Evolutionary conservation across 2,888 invertebrate genomes (phyloP).

Genomic region (Ennomos fuscantarius): DNA sequence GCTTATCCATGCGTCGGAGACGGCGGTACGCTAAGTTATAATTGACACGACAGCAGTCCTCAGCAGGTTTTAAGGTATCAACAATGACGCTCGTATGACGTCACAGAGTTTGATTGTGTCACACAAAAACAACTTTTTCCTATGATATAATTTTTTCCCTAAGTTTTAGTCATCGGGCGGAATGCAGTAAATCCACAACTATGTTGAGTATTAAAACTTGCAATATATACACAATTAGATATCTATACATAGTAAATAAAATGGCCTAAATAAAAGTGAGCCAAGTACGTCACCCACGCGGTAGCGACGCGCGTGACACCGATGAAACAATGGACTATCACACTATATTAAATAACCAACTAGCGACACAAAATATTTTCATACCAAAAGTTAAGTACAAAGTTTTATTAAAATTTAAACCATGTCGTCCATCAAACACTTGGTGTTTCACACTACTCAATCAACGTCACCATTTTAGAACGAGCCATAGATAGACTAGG

Average conservation of each 20-base stretch:
- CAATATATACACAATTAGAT: constrained; percentile 84
- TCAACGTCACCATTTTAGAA: constrained; percentile 66
- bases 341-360: constrained; percentile 62
- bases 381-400: constrained; percentile 76
- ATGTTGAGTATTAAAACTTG: constrained; percentile 82
- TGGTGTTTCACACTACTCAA: constrained; percentile 63
- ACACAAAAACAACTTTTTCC: constrained; percentile 67
- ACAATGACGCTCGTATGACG: constrained; percentile 59
- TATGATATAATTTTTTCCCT: constrained; percentile 73
- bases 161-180: constrained; percentile 85
- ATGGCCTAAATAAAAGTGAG: constrained; percentile 72
- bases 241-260: constrained; percentile 75
- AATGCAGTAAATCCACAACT: constrained; percentile 86
- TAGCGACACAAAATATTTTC: constrained; percentile 74
- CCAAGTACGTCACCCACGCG: constrained; percentile 60
- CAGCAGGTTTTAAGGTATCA: constrained; percentile 42
- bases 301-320: constrained; percentile 57
- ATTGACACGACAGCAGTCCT: constrained; percentile 62
- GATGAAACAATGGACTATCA: constrained; percentile 60
- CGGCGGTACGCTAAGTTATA: constrained; percentile 53
- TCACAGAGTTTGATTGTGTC: constrained; percentile 59
- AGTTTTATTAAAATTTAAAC: constrained; percentile 51
- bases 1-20: constrained; percentile 62
- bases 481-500: constrained; percentile 73
- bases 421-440: constrained; percentile 69